phyloP scores from a whole-genome alignment of 2,888 invertebrate species.

The Heteromyza rotundicornis region DNA sequence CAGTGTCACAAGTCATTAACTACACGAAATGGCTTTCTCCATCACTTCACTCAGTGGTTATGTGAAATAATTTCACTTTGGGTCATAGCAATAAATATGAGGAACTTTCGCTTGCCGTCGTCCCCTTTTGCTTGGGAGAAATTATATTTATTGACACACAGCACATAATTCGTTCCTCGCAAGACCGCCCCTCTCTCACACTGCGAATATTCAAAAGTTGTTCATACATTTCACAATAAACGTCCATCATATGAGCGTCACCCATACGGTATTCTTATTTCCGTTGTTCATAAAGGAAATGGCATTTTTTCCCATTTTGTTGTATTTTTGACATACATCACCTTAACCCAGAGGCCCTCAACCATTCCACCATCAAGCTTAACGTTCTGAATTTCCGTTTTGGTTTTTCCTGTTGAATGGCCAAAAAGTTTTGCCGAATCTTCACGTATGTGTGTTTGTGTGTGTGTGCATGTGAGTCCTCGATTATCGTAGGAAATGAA shows the following conservation, averaged over 20 bases:
- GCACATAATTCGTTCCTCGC: too few relatives aligned
- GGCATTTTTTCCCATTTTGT: conserved; percentile 42
- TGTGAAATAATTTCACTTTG: conserved; percentile 10
- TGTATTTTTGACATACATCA: conserved; percentile 40
- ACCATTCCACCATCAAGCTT: conserved; percentile 33
- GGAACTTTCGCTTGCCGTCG: too few relatives aligned
- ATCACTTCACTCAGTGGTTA: not conserved
- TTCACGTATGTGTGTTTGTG: conserved; percentile 40
- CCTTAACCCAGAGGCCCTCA: conserved; percentile 25
- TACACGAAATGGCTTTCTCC: conserved; percentile 39
- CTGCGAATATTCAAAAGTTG: too few relatives aligned
- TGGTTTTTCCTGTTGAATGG: conserved; percentile 66
- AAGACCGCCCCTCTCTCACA: too few relatives aligned
- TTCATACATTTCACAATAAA: conserved; percentile 20
- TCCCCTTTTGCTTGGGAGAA: too few relatives aligned
- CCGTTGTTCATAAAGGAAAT: conserved; percentile 51
- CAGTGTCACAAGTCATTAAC: conserved; percentile 50
- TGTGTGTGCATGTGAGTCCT: conserved; percentile 29
- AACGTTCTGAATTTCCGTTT: conserved; percentile 61
- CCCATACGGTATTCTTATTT: conserved; percentile 37
- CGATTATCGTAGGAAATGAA: conserved; percentile 54
- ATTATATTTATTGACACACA: too few relatives aligned
- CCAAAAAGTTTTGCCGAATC: not conserved
- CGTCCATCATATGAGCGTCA: conserved; percentile 16
- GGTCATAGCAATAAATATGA: conserved; percentile 47